A percentile compares a stretch with the other conserved stretches of the same genome.
phyloP scores from a whole-genome alignment of 2,797 vertebrate genomes.

The Todus mexicanus region DNA sequence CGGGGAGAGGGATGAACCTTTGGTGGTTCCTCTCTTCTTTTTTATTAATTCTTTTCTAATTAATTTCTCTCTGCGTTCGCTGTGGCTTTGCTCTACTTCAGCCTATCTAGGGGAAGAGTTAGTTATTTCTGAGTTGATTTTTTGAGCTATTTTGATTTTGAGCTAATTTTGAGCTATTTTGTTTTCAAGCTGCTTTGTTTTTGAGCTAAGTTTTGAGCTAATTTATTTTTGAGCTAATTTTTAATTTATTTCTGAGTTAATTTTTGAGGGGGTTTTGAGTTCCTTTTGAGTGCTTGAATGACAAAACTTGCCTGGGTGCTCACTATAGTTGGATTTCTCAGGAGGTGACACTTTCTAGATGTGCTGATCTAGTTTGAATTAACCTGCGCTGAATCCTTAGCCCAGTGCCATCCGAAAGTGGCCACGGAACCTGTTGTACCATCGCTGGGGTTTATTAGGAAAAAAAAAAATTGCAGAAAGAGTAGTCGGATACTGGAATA shows the following conservation, averaged over 20 bases:
- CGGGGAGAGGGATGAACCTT: neutral
- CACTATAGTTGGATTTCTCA: neutral
- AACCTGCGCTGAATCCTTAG: neutral
- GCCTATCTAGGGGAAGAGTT: neutral
- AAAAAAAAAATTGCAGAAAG: too few relatives aligned
- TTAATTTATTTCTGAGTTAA: too few relatives aligned
- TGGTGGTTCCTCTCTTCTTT: neutral
- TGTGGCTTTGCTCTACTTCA: neutral
- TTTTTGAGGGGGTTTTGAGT: too few relatives aligned
- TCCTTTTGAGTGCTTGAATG: neutral
- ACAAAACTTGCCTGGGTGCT: neutral
- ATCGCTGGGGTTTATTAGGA: rapidly evolving
- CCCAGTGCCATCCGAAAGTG: rapidly evolving
- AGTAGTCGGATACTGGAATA: too few relatives aligned
- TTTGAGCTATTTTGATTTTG: too few relatives aligned
- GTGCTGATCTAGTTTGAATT: neutral
- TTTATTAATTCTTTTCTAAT: neutral
- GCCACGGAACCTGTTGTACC: neutral
- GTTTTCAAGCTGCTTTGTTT: too few relatives aligned
- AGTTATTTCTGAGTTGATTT: too few relatives aligned
- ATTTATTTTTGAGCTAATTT: too few relatives aligned
- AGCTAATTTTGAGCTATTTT: too few relatives aligned
- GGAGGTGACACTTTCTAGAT: neutral
- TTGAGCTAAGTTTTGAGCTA: too few relatives aligned
- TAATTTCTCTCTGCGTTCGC: neutral